Evolutionary conservation across 2,797 vertebrate genomes (phyloP), one percentile per base, ranked within the genome.

Genomic region (Phalanger gymnotis): DNA sequence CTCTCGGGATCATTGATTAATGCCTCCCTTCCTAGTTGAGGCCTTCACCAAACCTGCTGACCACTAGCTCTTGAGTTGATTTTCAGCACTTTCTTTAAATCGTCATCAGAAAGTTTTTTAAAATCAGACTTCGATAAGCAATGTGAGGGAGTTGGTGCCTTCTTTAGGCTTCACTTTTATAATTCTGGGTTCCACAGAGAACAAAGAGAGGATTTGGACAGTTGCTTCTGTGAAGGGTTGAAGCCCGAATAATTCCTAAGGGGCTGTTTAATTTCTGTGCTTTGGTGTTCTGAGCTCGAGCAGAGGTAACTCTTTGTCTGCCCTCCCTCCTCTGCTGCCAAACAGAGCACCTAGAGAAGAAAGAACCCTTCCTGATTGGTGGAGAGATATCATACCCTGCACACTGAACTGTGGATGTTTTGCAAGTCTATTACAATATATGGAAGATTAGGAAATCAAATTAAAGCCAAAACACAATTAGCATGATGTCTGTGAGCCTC

Each of bases 381-480:
- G 40, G n/a, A 89, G 5, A 95, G 90, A 92, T 51, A 58, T 51
- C 92, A 3, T 54, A 34, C 89, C 51, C 54, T 95, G 56, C 95
- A 94, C 30, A 30, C 95, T 87, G 52, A 92, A 90, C 40, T 87
- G 40, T 87, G 40, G 57, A 56, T 56, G 31, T 58, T 12, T 34
- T 7, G 19, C 9, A 57, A 96, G 55, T 95, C 97, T 94, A 96
- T 97, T 96, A 96, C 28, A 96, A 81, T 95, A 95, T 95, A 94
- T 16, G 30, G 95, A 94, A 96, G 91, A 92, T 95, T 96, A 95
- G 95, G 95, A 95, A 96, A 97, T 96, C 58, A 93, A 97, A 97
- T 97, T 97, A 97, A 96, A 97, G 92, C 54, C 91, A 94, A 92
- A 93, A 97, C 95, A 95, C 95, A 96, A 94, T 96, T 54, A 87